Evolutionary conservation across 1,140 invertebrate species (phyloP).

Genomic region (Acromyrmex charruanus): DNA sequence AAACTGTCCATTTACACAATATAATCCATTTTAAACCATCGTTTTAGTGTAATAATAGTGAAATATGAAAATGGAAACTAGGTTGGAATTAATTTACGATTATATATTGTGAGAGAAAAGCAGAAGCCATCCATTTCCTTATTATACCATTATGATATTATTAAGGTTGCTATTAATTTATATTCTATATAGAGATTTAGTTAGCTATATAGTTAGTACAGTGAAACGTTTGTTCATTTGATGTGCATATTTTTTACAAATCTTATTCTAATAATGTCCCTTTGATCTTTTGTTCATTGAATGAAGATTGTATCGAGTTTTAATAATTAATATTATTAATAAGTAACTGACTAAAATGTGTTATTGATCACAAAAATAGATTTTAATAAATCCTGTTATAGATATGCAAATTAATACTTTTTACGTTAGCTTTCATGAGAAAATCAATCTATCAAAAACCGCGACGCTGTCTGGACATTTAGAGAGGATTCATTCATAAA

Average conservation of each 20-base stretch:
- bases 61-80: slow-evolving; percentile 1
- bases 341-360: background rate
- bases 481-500: slow-evolving; percentile 41
- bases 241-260: background rate
- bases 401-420: background rate
- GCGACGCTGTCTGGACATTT: background rate
- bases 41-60: background rate
- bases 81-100: slow-evolving; percentile 21
- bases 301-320: background rate
- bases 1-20: background rate
- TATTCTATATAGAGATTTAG: background rate
- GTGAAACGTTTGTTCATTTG: background rate
- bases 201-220: background rate
- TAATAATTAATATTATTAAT: background rate
- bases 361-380: background rate
- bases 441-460: slow-evolving; percentile 42
- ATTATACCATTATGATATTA: slow-evolving; percentile 17
- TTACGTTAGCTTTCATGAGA: background rate
- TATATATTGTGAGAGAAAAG: background rate
- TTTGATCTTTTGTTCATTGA: background rate
- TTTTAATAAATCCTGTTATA: background rate
- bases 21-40: background rate
- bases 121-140: background rate
- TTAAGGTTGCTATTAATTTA: slow-evolving; percentile 34
- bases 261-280: background rate